Percentiles rank a stretch among this genome's conserved stretches.
Evolutionary conservation across 2,888 invertebrate genomes (phyloP).

Genomic region (Prenolepis imparis): DNA sequence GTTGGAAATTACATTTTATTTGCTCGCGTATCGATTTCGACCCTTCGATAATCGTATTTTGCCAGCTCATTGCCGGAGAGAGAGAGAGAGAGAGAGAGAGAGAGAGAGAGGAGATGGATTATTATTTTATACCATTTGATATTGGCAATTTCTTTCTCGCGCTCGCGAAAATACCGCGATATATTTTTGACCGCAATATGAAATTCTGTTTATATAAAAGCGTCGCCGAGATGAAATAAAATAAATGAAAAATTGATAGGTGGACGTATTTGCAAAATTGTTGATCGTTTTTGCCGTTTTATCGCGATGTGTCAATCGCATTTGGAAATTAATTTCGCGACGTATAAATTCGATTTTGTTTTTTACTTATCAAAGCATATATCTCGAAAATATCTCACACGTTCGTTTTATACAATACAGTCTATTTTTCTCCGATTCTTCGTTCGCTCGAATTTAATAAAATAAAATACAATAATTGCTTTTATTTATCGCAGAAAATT

Average conservation of each 20-base stretch:
- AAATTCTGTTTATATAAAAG: slow-evolving; percentile 8
- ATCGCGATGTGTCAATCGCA: background rate
- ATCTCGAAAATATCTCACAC: background rate
- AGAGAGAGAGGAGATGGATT: slow-evolving; percentile 22
- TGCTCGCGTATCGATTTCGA: slow-evolving; percentile 33
- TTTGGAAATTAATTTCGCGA: background rate
- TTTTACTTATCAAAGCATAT: background rate
- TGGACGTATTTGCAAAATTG: background rate
- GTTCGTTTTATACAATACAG: background rate
- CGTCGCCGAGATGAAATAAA: background rate
- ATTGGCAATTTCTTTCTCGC: background rate
- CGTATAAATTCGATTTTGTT: background rate
- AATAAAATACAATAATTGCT: slow-evolving; percentile 26
- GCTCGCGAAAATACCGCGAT: slow-evolving; percentile 10
- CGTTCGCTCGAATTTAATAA: background rate
- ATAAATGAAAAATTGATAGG: slow-evolving; percentile 12
- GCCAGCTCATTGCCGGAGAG: background rate
- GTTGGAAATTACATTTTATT: slow-evolving; percentile 49
- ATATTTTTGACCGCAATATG: slow-evolving; percentile 15
- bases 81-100: background rate
- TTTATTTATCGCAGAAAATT: background rate
- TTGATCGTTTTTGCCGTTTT: background rate
- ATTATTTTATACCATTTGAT: slow-evolving; percentile 35
- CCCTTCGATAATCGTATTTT: slow-evolving; percentile 20
- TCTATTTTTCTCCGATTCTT: background rate